Evolutionary conservation across 23 tunicate genomes (phyloP).

Genomic region (Diplosoma virens): DNA sequence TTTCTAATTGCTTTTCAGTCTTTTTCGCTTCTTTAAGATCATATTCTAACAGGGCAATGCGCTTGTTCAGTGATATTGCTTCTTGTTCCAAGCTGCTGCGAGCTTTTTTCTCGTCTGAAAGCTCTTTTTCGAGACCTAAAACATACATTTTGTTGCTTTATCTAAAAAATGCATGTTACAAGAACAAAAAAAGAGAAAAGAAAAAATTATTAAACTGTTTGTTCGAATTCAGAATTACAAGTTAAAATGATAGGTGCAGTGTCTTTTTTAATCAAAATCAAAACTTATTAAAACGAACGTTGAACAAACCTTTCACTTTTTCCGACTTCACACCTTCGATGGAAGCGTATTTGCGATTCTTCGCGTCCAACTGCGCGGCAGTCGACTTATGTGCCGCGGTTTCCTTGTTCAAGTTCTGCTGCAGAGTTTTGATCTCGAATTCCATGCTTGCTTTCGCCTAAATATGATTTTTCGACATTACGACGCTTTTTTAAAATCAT

Average conservation of each 20-base stretch:
- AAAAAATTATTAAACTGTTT: no score
- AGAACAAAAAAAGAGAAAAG: no score
- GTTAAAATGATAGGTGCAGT: no score
- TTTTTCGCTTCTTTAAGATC: slow-evolving; percentile 70
- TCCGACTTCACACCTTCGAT: slow-evolving; percentile 87
- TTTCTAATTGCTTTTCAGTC: slow-evolving; percentile 28
- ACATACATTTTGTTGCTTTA: slow-evolving; percentile 64
- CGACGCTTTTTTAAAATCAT: no score
- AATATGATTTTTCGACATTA: not conserved
- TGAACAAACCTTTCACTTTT: slow-evolving; percentile 69
- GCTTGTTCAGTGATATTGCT: slow-evolving; percentile 50
- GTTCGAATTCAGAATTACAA: no score
- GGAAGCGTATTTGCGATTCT: slow-evolving; percentile 75
- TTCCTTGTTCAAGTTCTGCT: slow-evolving; percentile 72
- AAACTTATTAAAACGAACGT: no score
- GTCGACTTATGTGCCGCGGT: slow-evolving; percentile 62
- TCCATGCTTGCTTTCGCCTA: slow-evolving; percentile 78
- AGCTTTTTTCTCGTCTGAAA: slow-evolving; percentile 47
- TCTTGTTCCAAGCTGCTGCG: slow-evolving; percentile 59
- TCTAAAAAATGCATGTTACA: no score
- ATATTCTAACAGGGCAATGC: slow-evolving; percentile 56
- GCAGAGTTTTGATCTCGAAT: slow-evolving; percentile 77
- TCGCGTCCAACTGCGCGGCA: slow-evolving; percentile 37
- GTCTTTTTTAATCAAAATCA: no score
- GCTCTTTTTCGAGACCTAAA: slow-evolving; percentile 67